Conservation (phyloP, 2,113 vertebrate genomes). For the Lepus americanus region DNA sequence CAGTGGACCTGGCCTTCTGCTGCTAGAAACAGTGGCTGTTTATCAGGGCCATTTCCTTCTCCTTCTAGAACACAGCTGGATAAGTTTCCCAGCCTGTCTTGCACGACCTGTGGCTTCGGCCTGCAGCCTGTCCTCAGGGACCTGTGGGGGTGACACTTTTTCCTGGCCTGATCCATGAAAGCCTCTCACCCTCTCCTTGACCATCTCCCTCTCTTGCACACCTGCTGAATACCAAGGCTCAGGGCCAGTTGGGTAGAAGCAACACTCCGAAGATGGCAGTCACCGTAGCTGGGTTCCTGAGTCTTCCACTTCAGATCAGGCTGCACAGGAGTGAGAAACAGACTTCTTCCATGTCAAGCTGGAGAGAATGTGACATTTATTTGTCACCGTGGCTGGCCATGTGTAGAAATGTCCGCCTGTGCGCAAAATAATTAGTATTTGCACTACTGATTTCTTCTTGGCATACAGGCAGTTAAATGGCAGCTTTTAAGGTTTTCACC, state of each 20-base stretch:
- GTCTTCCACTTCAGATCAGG: neutral
- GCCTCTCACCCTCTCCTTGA: neutral
- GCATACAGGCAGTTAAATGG: neutral
- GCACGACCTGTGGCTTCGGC: neutral
- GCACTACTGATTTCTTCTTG: neutral
- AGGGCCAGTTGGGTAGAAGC: neutral
- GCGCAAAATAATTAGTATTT: neutral
- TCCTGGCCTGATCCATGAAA: neutral
- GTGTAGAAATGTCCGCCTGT: neutral
- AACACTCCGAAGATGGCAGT: neutral
- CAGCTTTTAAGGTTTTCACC: slow-evolving; percentile 45
- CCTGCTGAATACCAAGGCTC: neutral
- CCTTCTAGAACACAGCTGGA: neutral
- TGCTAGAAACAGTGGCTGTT: neutral
- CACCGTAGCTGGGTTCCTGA: neutral
- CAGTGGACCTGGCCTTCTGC: neutral
- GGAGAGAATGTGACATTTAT: neutral
- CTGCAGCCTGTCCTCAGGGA: neutral
- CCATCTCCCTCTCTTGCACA: neutral
- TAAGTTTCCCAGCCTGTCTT: neutral
- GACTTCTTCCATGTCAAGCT: no score
- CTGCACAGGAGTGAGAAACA: neutral
- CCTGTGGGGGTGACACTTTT: neutral
- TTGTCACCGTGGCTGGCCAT: neutral
- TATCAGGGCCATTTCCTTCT: neutral